phyloP scores from a whole-genome alignment of 2,888 invertebrate species.

The Euplexia lucipara region DNA sequence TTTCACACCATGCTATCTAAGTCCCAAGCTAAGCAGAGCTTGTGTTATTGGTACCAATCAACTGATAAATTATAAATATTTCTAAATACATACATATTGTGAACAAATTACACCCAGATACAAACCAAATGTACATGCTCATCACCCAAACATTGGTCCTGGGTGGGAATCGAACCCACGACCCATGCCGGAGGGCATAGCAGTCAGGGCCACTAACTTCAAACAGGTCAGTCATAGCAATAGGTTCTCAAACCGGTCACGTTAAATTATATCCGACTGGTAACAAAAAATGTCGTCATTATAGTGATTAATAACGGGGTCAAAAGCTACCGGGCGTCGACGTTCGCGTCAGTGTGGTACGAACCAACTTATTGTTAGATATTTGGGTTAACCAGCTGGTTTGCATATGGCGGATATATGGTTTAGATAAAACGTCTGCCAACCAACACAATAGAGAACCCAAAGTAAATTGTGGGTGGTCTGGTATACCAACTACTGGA shows the following conservation, averaged over 20 bases:
- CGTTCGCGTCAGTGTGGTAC: slow-evolving; percentile 32
- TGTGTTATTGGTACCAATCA: no score
- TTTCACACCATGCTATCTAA: no score
- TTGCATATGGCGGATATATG: slow-evolving; percentile 73
- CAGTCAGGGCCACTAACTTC: no score
- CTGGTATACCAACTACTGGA: slow-evolving; percentile 36
- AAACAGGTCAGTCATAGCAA: no score
- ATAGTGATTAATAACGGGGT: slow-evolving; percentile 78
- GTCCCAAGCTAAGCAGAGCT: no score
- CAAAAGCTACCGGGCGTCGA: slow-evolving; percentile 70
- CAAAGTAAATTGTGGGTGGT: slow-evolving; percentile 47
- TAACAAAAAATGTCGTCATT: slow-evolving; percentile 77
- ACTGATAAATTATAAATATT: no score
- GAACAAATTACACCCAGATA: no score
- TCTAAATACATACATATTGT: no score
- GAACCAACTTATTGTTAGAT: slow-evolving; percentile 64
- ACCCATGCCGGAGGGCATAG: no score
- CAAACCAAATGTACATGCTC: no score
- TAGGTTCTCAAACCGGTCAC: slow-evolving; percentile 63
- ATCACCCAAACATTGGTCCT: no score
- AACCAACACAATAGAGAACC: slow-evolving; percentile 44
- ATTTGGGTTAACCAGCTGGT: slow-evolving; percentile 78
- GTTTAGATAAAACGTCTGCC: slow-evolving; percentile 66
- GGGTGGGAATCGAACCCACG: no score
- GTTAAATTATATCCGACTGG: slow-evolving; percentile 70